Evolutionary conservation across 1,140 invertebrate genomes (phyloP), one percentile per base, ranked within the genome.

Genomic region (Macrostomum lignano): DNA sequence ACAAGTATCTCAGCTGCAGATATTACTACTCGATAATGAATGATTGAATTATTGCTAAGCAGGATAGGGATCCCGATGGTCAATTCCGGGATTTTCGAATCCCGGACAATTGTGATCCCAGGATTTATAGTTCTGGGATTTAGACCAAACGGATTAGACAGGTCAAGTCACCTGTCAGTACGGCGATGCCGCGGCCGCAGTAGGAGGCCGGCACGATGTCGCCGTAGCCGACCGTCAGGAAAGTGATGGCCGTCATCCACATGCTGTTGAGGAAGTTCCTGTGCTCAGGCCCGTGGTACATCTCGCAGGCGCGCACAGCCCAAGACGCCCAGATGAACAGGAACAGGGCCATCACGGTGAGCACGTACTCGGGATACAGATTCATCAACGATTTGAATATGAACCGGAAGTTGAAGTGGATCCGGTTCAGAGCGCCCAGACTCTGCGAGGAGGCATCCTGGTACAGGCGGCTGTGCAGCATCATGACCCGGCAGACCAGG

Each of bases 371-470:
- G n/a, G 52, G 46, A 37, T 52, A 45, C 7, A 56, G 40, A 9
- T 44, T 44, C 52, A 56, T 56, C 9, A 54, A 37, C n/a, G 52
- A 52, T 38, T 56, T 56, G 36, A 56, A 52, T 14, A 56, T 49
- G 42, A 56, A 56, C 14, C 43, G 34, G 32, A 52, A 52, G 37
- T 51, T 52, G 33, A 52, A 52, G 36, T 50, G 26, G 22, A 53
- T 51, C n/a, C 48, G 36, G 39, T 56, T 56, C 17, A 56, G 44
- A 11, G 51, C 52, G 10, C 51, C 52, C 11, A 56, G 41, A 38
- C 51, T 51, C 29, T 37, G 31, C 15, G 21, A 19, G 2, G 24
- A 17, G 4, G 19, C 13, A 6, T 28, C 26, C 17, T 28, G 26
- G 9, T 28, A 28, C 14, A 7, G 31, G 23, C 28, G 19, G 17